Evolutionary conservation across 30 jellyfish, hydroid and myxozoan genomes (phyloP), one percentile per base, ranked within the genome.

Genomic region (Calvadosia cruxmelitensis): DNA sequence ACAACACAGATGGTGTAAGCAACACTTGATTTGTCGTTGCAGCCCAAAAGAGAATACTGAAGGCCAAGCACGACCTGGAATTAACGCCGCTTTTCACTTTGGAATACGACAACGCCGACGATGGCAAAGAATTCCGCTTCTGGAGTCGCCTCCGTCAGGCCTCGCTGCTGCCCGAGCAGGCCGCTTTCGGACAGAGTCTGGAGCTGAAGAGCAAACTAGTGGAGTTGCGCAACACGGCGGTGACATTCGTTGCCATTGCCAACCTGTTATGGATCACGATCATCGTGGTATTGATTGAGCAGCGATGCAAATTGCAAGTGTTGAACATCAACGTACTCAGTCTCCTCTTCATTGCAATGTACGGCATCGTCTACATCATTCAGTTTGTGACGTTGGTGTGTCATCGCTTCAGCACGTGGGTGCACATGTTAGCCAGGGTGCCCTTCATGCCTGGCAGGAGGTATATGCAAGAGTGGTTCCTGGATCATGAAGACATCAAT

Each of bases 141-240:
- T 89, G 98, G 98, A 87, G 71, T 30, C 64, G 67, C 26, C 76
- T 89, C 61, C 93, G 98, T 3, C 50, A 76, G 0, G 57, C 76
- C 29, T 89, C 94, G 63, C 82, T 89, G 2, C 75, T 89, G 31
- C 93, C 98, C 1, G 98, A 89, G 66, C 98, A 89, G 48, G 98
- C 92, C 23, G 98, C 98, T 23, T 89, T 89, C 70, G 70, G 95
- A 34, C 98, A 89, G 61, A 81, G 95, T 49, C 86, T 74, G 34
- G 98, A 89, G 65, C 78, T 89, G 35, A 93, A 82, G 34, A 79
- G 69, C 62, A 89, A 81, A 66, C 80, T 89, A 66, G 78, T 64
- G 13, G 98, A 89, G 77, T 80, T 89, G 31, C 95, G 98, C 0
- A 81, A 89, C 48, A 50, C 98, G 7, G 98, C 94, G 5, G 50